A percentile compares a stretch with the other conserved stretches of the same genome.
Conservation (phyloP, 2,797 vertebrate genomes). For the Ciconia nigra region DNA sequence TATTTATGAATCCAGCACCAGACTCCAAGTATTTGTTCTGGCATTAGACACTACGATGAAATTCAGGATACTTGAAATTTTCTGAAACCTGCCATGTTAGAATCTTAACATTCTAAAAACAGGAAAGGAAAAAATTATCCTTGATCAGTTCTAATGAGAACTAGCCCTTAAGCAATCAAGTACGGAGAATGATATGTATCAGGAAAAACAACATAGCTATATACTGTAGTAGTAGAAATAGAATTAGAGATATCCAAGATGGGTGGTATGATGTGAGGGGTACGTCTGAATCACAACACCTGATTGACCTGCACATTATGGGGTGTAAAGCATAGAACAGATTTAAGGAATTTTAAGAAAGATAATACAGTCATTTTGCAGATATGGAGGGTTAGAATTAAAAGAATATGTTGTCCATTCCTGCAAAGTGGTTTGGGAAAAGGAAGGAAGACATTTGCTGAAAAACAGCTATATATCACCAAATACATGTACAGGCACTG, state of each 20-base stretch:
- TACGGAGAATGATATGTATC: neutral
- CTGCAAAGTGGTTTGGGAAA: neutral
- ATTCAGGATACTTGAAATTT: neutral
- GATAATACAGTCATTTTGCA: neutral
- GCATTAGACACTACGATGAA: neutral
- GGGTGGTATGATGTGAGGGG: neutral
- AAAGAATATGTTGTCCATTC: neutral
- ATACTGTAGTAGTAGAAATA: neutral
- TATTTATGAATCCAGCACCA: neutral
- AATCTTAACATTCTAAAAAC: neutral
- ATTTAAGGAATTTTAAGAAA: neutral
- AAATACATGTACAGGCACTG: neutral
- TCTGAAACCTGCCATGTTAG: neutral
- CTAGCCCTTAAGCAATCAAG: neutral
- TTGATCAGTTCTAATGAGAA: neutral
- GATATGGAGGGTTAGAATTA: neutral
- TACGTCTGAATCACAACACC: neutral
- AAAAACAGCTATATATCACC: neutral
- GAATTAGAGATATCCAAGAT: neutral
- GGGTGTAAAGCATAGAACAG: neutral
- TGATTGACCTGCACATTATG: neutral
- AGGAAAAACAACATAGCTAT: neutral
- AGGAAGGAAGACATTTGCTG: neutral
- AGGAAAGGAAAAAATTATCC: neutral
- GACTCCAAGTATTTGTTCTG: neutral